phyloP scores from a whole-genome alignment of 2,797 vertebrate species.

The Platyrinchus mystaceus region DNA sequence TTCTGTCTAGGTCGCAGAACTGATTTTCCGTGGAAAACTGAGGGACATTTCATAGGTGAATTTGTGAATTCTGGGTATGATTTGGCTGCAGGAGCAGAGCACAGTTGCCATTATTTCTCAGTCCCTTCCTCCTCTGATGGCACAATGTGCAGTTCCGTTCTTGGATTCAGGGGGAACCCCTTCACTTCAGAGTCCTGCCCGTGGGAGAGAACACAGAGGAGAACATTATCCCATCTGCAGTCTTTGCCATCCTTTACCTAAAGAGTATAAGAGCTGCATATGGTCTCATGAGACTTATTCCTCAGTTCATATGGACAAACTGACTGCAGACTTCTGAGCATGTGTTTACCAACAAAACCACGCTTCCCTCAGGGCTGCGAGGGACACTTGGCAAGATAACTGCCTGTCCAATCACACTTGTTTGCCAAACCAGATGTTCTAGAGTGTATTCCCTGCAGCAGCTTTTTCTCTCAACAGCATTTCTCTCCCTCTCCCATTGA shows the following conservation, averaged over 20 bases:
- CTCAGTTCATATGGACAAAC: not conserved
- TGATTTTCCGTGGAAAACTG: not conserved
- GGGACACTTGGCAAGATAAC: not conserved
- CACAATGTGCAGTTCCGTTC: fast-evolving
- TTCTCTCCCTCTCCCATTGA: not conserved
- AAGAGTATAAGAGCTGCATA: not conserved
- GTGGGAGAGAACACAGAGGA: not conserved
- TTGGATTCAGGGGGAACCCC: not conserved
- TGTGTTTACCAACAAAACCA: not conserved
- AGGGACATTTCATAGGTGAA: not conserved
- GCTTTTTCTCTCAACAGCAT: not conserved
- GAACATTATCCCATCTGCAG: not conserved
- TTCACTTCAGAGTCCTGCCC: not conserved
- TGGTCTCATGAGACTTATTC: not conserved
- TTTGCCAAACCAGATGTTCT: not conserved
- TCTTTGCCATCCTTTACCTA: not conserved
- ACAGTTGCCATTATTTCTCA: not conserved
- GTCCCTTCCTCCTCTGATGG: not conserved
- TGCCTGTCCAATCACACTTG: not conserved
- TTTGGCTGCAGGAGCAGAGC: not conserved
- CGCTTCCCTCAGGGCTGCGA: not conserved
- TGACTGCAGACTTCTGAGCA: not conserved
- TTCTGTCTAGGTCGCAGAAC: not conserved
- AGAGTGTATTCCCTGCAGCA: not conserved
- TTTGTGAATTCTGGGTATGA: not conserved